Evolutionary conservation across 2,888 invertebrate species (phyloP).

Genomic region (Calliopum simillimum): DNA sequence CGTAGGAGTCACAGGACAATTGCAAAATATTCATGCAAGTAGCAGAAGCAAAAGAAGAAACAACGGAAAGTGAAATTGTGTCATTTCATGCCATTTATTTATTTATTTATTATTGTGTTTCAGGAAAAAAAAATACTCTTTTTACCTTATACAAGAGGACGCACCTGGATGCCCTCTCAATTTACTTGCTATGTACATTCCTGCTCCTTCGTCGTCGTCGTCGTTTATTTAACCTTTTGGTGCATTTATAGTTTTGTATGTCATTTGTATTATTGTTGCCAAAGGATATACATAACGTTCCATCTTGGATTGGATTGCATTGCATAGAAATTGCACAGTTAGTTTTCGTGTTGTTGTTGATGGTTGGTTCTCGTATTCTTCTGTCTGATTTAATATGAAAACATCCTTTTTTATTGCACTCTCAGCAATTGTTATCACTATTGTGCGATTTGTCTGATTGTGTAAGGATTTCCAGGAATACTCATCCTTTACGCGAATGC

Average conservation of each 20-base stretch:
- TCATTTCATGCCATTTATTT: constrained; percentile 46
- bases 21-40: constrained; percentile 1
- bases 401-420: constrained; percentile 19
- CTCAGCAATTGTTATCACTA: not conserved
- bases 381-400: constrained; percentile 31
- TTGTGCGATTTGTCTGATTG: too few species aligned
- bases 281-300: constrained; percentile 27
- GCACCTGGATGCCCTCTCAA: constrained; percentile 38
- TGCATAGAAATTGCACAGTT: constrained; percentile 8
- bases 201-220: not conserved
- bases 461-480: not conserved
- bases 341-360: not conserved
- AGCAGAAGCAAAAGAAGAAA: not conserved
- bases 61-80: constrained; percentile 45
- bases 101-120: constrained; percentile 16
- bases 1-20: constrained; percentile 21
- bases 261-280: not conserved
- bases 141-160: not conserved
- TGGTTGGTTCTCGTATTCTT: constrained; percentile 18
- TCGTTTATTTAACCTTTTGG: constrained; percentile 16
- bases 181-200: too few species aligned
- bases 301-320: constrained; percentile 8
- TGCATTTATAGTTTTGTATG: not conserved
- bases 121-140: not conserved
- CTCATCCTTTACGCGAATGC: constrained; percentile 14